Evolutionary conservation across 2,797 vertebrate genomes (phyloP).

Genomic region (Mallotus villosus): DNA sequence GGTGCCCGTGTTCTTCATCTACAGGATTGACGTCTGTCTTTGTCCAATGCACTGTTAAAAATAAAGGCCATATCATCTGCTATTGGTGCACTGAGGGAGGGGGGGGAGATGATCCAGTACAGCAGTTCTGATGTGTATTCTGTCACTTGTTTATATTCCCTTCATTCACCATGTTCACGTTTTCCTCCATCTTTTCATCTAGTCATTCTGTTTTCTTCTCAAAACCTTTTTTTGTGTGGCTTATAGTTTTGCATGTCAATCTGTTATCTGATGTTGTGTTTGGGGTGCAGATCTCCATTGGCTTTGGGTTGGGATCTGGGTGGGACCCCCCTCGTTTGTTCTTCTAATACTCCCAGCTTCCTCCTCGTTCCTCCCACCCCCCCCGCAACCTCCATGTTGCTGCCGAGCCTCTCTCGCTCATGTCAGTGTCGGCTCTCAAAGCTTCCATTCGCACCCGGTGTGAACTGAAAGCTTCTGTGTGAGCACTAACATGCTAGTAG

Average conservation of each 20-base stretch:
- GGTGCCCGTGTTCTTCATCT: slow-evolving; percentile 8
- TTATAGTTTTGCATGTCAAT: slow-evolving; percentile 20
- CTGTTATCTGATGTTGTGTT: not conserved
- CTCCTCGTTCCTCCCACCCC: not conserved
- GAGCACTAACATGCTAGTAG: slow-evolving; percentile 12
- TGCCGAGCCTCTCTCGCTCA: not conserved
- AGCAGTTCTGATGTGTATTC: not conserved
- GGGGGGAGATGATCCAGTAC: no score
- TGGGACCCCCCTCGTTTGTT: not conserved
- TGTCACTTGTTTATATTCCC: not conserved
- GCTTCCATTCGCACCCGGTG: not conserved
- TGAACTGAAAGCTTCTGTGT: not conserved
- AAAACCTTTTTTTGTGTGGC: not conserved
- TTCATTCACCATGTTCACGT: not conserved
- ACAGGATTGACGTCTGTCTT: not conserved
- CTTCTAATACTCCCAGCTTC: not conserved
- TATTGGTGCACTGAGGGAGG: not conserved
- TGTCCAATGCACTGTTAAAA: not conserved
- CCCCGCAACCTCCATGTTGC: not conserved
- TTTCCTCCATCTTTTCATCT: not conserved
- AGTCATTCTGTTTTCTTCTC: not conserved
- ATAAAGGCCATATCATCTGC: not conserved
- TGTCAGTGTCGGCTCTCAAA: not conserved
- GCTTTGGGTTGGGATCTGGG: not conserved
- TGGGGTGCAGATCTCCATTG: not conserved